Conservation (phyloP, 2,113 vertebrate genomes). For the Malurus melanocephalus region DNA sequence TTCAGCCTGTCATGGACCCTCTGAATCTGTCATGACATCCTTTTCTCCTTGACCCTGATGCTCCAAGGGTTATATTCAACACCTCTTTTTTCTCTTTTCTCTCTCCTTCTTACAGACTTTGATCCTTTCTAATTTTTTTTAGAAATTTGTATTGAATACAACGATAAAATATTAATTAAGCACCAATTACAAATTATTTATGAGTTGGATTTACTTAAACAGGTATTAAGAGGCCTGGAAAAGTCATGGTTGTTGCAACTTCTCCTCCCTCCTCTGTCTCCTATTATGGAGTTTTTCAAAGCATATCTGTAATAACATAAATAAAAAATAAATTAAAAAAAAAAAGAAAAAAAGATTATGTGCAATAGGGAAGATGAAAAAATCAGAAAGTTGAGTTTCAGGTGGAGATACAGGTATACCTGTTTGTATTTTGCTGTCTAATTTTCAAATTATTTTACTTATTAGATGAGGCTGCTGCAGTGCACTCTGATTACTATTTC, state of each 20-base stretch:
- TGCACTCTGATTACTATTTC: background rate
- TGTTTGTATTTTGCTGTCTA: background rate
- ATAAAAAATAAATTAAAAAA: background rate
- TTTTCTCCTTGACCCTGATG: background rate
- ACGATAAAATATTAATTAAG: background rate
- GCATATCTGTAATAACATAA: background rate
- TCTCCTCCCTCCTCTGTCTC: background rate
- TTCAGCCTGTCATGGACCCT: background rate
- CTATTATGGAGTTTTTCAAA: background rate
- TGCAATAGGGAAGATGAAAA: background rate
- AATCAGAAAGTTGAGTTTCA: background rate
- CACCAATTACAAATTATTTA: background rate
- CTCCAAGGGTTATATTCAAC: background rate
- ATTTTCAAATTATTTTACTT: background rate
- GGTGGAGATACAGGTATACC: accelerated
- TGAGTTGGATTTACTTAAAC: background rate
- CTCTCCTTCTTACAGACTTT: background rate
- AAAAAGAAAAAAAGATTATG: no score
- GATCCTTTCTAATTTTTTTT: background rate
- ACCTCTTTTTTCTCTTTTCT: background rate
- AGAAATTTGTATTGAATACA: background rate
- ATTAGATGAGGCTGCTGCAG: background rate
- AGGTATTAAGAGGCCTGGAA: background rate
- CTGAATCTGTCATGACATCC: background rate
- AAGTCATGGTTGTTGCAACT: accelerated